Percentiles rank a stretch among this genome's conserved stretches.
Evolutionary conservation across 1,140 invertebrate species (phyloP).

Genomic region (Brachionus koreanus): DNA sequence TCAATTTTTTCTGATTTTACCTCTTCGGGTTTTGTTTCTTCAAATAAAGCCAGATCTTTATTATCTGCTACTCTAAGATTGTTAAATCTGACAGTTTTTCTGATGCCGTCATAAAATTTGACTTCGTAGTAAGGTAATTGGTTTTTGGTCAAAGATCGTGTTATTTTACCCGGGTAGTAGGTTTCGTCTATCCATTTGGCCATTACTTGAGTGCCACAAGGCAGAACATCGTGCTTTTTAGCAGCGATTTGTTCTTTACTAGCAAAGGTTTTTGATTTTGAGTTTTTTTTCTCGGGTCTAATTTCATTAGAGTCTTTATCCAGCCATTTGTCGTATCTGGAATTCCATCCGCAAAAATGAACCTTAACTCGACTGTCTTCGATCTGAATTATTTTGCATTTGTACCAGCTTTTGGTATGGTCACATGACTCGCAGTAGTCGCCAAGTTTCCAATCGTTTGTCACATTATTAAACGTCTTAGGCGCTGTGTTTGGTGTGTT

Average conservation of each 20-base stretch:
- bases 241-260: neutral
- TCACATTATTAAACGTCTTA: neutral
- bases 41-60: neutral
- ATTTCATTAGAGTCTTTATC: conserved; percentile 58
- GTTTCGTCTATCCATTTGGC: conserved; percentile 27
- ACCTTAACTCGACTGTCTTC: conserved; percentile 77
- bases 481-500: neutral
- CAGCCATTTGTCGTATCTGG: conserved; percentile 79
- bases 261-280: neutral
- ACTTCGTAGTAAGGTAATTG: conserved; percentile 12
- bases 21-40: neutral
- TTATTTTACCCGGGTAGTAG: neutral
- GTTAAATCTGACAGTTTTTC: neutral
- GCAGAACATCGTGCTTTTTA: neutral
- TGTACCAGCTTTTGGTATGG: neutral
- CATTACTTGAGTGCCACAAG: neutral
- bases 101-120: conserved; percentile 3
- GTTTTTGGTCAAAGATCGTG: neutral
- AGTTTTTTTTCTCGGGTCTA: conserved; percentile 23
- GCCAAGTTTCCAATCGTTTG: neutral
- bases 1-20: neutral
- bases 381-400: conserved; percentile 66
- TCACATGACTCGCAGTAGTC: neutral
- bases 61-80: neutral
- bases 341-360: conserved; percentile 84